Conservation (phyloP, 2,888 invertebrate species). For the Agriopis aurantiaria region DNA sequence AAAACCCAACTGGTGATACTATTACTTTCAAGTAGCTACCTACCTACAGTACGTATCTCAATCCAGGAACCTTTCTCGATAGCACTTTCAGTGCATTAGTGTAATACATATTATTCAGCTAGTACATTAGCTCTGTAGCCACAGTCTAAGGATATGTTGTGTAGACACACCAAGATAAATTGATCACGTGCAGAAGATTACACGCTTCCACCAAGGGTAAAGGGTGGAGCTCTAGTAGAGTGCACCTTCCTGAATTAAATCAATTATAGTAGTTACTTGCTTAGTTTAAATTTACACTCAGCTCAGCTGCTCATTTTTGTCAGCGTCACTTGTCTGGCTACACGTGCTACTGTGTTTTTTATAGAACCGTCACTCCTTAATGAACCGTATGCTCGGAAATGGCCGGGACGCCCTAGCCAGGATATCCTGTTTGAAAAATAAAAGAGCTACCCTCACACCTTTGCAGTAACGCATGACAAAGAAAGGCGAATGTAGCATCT, state of each 20-base stretch:
- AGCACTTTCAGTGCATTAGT: too few species aligned
- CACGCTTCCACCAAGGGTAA: too few species aligned
- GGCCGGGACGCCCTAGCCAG: slow-evolving; percentile 69
- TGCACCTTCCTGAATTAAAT: too few species aligned
- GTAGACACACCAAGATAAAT: too few species aligned
- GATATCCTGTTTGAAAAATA: slow-evolving; percentile 84
- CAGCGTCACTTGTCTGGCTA: slow-evolving; percentile 64
- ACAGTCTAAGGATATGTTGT: too few species aligned
- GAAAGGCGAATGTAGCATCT: slow-evolving; percentile 38
- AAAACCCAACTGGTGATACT: not conserved
- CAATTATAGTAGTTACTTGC: not conserved
- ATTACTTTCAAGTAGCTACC: too few species aligned
- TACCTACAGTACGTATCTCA: too few species aligned
- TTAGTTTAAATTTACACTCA: slow-evolving; percentile 21
- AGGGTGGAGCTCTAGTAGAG: too few species aligned
- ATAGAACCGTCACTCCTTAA: slow-evolving; percentile 66
- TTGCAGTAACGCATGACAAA: slow-evolving; percentile 46
- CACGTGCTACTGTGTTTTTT: slow-evolving; percentile 78
- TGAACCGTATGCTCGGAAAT: slow-evolving; percentile 76
- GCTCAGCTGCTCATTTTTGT: slow-evolving; percentile 47
- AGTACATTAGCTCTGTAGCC: too few species aligned
- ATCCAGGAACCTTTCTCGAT: too few species aligned
- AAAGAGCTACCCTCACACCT: slow-evolving; percentile 79
- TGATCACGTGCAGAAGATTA: too few species aligned
- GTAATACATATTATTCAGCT: too few species aligned